Conservation (phyloP, 2,113 vertebrate species). For the Bombycilla garrulus region DNA sequence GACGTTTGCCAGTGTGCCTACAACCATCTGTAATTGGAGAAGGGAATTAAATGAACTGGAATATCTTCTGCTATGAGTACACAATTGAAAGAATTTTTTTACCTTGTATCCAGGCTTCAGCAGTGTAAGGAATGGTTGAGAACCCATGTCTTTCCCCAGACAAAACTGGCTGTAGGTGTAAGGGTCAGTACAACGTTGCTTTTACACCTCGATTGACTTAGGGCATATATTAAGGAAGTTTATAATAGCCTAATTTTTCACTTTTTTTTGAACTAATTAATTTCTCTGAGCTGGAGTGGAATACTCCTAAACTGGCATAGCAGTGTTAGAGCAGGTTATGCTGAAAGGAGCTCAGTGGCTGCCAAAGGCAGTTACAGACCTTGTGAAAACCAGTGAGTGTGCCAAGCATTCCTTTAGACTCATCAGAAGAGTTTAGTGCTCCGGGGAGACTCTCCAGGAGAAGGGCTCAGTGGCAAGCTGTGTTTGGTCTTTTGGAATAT, state of each 20-base stretch:
- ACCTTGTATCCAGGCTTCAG: background rate
- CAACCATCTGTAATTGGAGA: background rate
- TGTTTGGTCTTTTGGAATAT: slow-evolving; percentile 15
- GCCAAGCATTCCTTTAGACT: slow-evolving; percentile 8
- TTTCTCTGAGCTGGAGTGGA: background rate
- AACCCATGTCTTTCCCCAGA: background rate
- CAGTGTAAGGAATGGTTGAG: background rate
- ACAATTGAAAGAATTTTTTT: background rate
- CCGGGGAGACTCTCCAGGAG: background rate
- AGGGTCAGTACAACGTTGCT: background rate
- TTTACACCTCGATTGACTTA: background rate
- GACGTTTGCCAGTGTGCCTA: background rate
- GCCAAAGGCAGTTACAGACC: slow-evolving; percentile 24
- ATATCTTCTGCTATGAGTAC: background rate
- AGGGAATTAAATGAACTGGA: background rate
- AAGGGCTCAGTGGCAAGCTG: background rate
- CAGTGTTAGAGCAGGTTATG: background rate
- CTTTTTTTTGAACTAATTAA: background rate
- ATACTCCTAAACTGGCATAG: background rate
- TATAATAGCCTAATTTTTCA: background rate
- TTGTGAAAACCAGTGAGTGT: background rate
- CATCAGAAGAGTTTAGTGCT: slow-evolving; percentile 32
- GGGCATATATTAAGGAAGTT: background rate
- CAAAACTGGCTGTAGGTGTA: background rate
- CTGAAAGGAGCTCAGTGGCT: background rate